Base-by-base conservation (phyloP, 2,888 invertebrate genomes). In the Biston betularia region DNA sequence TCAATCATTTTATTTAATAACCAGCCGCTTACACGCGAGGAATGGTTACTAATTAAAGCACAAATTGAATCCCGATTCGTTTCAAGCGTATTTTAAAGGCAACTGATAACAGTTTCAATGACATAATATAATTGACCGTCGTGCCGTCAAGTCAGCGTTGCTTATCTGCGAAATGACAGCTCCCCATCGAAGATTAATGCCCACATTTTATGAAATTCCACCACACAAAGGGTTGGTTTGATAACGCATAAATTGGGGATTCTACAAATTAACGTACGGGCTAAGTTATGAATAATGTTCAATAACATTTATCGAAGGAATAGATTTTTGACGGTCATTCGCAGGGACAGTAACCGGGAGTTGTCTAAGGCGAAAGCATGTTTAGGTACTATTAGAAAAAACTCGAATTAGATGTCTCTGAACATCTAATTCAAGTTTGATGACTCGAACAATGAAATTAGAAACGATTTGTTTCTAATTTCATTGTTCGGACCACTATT, bases 181-280 rank as follows among this genome's bases (percentile, higher is more conserved):
- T 58, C 12, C 33, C 55, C 59, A 15, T 50, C n/a, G 40, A 63
- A 73, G 69, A 72, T 72, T 70, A 72, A 74, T 72, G 72, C 65
- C 44, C 49, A 54, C 66, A 69, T 72, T 62, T 72, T 74, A 74
- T 74, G 68, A 74, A 74, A 74, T 74, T 74, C 70, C 70, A 50
- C 55, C 59, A 57, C 61, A 70, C 69, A 72, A 67, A 68, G 65
- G 63, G 63, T 63, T 48, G 57, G 52, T 65, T 53, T 58, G 69
- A 71, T 74, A 72, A 67, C 66, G 54, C 46, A 68, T 52, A 72
- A 67, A 68, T 70, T 72, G 69, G 54, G 63, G 70, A 70, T 68
- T 58, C 42, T 52, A 33, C 48, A 61, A 52, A 65, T 65, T 48
- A 55, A 38, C 53, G 48, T 58, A 65, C 42, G 54, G 33, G 34